Conservation (phyloP, 2,113 vertebrate genomes). For the Paedocypris sp. region DNA sequence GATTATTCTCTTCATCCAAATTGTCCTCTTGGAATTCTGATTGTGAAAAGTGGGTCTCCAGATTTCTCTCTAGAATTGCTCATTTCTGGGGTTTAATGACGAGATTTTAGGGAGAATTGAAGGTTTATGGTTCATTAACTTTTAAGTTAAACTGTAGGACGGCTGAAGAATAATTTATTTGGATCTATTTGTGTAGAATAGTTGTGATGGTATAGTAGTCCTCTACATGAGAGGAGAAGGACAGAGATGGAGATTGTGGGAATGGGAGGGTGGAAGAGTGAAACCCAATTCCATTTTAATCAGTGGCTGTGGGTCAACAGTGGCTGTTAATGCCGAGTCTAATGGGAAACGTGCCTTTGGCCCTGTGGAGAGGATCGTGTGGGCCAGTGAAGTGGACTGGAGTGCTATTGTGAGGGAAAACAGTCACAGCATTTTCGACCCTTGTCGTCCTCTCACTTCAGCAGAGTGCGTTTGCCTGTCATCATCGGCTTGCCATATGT, state of each 20-base stretch:
- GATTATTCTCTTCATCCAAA: constrained; percentile 7
- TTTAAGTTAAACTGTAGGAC: constrained; percentile 19
- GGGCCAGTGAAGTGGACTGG: constrained; percentile 9
- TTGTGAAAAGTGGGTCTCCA: background rate
- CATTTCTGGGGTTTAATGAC: background rate
- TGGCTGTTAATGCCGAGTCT: constrained; percentile 34
- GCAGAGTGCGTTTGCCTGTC: constrained; percentile 53
- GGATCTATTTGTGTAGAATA: background rate
- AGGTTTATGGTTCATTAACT: too few species aligned
- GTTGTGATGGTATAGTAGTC: background rate
- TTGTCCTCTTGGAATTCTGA: background rate
- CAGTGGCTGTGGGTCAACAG: constrained; percentile 41
- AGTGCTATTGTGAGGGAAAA: constrained; percentile 1
- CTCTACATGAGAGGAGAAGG: constrained; percentile 23
- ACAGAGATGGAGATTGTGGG: constrained; percentile 17
- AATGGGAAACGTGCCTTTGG: constrained; percentile 43
- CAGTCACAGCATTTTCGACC: constrained; percentile 28
- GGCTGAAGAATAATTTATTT: constrained; percentile 23
- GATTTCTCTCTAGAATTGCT: background rate
- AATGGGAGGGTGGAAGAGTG: constrained; percentile 12
- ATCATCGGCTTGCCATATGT: constrained; percentile 37
- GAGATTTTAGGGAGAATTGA: background rate
- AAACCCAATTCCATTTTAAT: constrained; percentile 40
- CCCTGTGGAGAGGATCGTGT: constrained; percentile 9
- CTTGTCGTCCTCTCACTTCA: constrained; percentile 30